phyloP scores from a whole-genome alignment of 1,140 invertebrate genomes.

The Drepana arcuata region DNA sequence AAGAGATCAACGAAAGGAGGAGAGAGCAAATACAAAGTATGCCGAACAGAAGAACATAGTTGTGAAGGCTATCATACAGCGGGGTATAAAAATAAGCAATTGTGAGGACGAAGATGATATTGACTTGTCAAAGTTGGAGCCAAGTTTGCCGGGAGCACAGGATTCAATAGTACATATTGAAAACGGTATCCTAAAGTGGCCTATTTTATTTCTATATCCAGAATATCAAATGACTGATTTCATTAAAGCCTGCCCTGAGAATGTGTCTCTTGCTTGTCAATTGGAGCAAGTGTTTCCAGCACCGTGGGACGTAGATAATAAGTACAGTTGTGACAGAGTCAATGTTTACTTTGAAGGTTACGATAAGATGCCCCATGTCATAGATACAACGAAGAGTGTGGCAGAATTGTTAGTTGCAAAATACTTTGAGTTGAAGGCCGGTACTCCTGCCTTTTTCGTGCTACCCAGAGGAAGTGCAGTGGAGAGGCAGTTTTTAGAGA shows the following conservation, averaged over 20 bases:
- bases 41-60: constrained; percentile 71
- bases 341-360: constrained; percentile 87
- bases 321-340: constrained; percentile 79
- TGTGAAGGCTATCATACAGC: constrained; percentile 41
- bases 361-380: constrained; percentile 76
- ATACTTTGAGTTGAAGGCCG: constrained; percentile 70
- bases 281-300: constrained; percentile 78
- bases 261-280: constrained; percentile 46
- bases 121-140: constrained; percentile 73
- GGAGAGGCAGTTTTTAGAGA: constrained; percentile 46
- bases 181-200: constrained; percentile 82
- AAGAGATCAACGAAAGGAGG: constrained; percentile 71
- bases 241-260: constrained; percentile 80
- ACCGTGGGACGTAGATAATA: constrained; percentile 81
- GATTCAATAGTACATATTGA: constrained; percentile 74
- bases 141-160: constrained; percentile 75
- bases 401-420: constrained; percentile 76
- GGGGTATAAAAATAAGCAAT: constrained; percentile 60
- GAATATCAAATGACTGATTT: constrained; percentile 59
- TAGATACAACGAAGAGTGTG: constrained; percentile 75
- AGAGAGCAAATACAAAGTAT: constrained; percentile 67
- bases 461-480: constrained; percentile 36
- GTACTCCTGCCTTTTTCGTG: constrained; percentile 56
- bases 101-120: constrained; percentile 58
- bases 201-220: constrained; percentile 49